Evolutionary conservation across 2,888 invertebrate species (phyloP), one percentile per base, ranked within the genome.

Genomic region (Hemaris fuciformis): DNA sequence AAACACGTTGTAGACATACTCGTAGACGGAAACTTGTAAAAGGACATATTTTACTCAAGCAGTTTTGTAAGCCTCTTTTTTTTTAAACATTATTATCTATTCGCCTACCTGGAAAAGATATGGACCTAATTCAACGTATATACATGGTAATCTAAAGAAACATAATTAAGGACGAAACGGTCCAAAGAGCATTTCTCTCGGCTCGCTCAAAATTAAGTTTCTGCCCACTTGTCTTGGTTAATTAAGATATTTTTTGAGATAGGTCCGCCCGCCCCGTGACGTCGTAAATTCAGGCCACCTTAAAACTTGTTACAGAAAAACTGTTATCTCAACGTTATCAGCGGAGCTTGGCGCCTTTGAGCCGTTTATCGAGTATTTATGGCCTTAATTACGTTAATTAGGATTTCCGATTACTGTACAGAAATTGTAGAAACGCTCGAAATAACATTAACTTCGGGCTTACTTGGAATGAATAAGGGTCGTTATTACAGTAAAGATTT

Each of bases 241-340:
- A 59, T 59, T 59, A 59, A 59, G 58, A 59, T 59, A 43, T 59
- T 59, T 59, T 59, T 59, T 43, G 58, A 43, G 58, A 59, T 59
- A 59, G 31, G 53, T 43, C 57, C 34, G 20, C n/a, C 22, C 57
- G n/a, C n/a, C 13, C 38, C 42, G 43, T 53, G 53, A 53, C 53
- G 53, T 27, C 48, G 48, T 53, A 27, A 53, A 53, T 53, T 53
- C 1, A 5, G 13, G 45, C 13, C 45, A 53, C 53, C 31, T 53
- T 53, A 53, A 53, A 53, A 53, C 53, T 53, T 31, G 53, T 8
- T 31, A 31, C 31, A 53, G 46, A 53, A 53, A 53, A 53, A 53
- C 31, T 53, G 27, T 53, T 53, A 53, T 53, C 53, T 31, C 8
- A 53, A 31, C 31, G 18, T 3, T 53, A 53, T 53, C 53, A 25